Evolutionary conservation across 23 tunicate species (phyloP), one percentile per base, ranked within the genome.

Genomic region (Ciona savignyi): DNA sequence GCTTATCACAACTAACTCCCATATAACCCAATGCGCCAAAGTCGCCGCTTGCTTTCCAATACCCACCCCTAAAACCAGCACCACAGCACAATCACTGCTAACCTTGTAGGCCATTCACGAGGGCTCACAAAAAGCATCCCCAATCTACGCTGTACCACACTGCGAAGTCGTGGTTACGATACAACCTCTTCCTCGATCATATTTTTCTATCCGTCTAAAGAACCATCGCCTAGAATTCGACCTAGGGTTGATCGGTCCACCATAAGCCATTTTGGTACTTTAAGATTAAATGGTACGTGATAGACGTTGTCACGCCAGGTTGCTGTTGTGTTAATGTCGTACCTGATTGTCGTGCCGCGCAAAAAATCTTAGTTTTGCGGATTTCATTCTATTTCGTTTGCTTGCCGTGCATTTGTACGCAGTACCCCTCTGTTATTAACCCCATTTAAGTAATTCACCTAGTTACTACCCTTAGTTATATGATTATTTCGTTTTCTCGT

Each of bases 181-280:
- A 72, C 76, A 15, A 67, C 83, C 22, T 34, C 83, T 22, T 78
- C 83, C 1, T 78, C 83, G 23, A 67, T 78, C 51, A 35, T 78
- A 48, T 78, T 66, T 51, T 78, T 78, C 51, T 78, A 78, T 56
- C 73, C 83, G 19, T 3, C 25, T 60, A 51, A 69, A 33, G 62
- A 70, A 22, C 33, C 56, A 9, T 15, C 56, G 11, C 56, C 56
- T 42, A 42, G 56, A 42, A 15, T 42, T 42, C 56, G 56, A 15
- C 15, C 56, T 42, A 9, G 56, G 11, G 9, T 42, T 42, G 56
- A 9, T 6, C 9, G n/a, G 61, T 31, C 63, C 32, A 6, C 70
- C 61, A 65, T 63, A 22, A 42, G 72, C 62, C 32, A 35, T 27
- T 26, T 28, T 32, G 71, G 49, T 60, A 64, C 76, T 24, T 49